phyloP scores from a whole-genome alignment of 1,140 invertebrate genomes.

The Brachystomella parvula region DNA sequence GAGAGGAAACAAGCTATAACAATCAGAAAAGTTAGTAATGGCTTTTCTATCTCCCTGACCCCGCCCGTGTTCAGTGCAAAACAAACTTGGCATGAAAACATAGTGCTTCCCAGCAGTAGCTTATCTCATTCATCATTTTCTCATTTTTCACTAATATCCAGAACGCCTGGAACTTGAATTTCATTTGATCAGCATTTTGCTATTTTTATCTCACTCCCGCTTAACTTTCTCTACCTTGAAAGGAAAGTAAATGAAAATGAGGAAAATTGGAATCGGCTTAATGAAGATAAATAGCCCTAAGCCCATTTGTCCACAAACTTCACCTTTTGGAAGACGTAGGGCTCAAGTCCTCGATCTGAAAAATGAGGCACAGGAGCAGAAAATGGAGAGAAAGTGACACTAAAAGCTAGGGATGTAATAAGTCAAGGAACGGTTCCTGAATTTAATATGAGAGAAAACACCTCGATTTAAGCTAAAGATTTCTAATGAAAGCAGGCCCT shows the following conservation, averaged over 20 bases:
- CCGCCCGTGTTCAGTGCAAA: background rate
- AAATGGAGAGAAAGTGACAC: background rate
- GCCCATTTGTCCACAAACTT: background rate
- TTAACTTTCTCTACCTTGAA: too few relatives aligned
- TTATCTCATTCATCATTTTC: background rate
- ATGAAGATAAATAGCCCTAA: background rate
- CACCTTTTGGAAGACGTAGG: background rate
- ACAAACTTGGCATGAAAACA: background rate
- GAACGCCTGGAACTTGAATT: too few relatives aligned
- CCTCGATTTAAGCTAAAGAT: too few relatives aligned
- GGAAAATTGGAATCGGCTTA: background rate
- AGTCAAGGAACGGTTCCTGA: background rate
- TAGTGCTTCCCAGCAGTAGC: background rate
- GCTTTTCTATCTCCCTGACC: background rate
- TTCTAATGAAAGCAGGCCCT: background rate
- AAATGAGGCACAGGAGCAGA: background rate
- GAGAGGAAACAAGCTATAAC: background rate
- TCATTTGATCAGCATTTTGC: too few relatives aligned
- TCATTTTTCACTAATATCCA: background rate
- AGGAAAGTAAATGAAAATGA: background rate
- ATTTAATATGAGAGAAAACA: background rate
- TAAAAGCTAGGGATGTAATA: background rate
- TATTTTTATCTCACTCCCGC: too few relatives aligned
- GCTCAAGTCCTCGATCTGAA: background rate
- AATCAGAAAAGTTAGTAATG: background rate